Base-by-base conservation (phyloP, 2,797 vertebrate genomes). In the Picus viridis region DNA sequence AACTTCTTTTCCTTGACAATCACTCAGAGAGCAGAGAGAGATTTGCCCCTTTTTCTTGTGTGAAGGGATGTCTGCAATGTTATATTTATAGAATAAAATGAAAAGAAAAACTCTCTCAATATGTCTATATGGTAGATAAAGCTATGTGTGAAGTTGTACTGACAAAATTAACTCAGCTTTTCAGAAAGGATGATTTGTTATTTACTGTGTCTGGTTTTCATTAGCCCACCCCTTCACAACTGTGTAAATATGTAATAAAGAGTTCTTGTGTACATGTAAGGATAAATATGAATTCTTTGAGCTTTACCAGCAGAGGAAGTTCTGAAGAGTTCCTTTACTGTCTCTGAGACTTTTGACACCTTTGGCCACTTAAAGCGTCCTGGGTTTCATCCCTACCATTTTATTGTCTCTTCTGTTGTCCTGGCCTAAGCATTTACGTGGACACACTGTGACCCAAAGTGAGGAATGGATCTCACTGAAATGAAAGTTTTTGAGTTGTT, bases 41-140 rank as follows among this genome's bases (percentile, higher is more conserved):
- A 65, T 15, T 16, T 18, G 5, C 12, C 12, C 12, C 11, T 6
- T 10, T 7, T 56, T 45, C 32, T 27, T 41, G 22, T 1, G 0
- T 36, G 23, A 85, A 71, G 29, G 24, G 59, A 77, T 34, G 76
- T 51, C 67, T 86, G 30, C 3, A 0, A 49, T 30, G 9, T 62
- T 41, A 36, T 39, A 75, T 69, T 87, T 93, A 67, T 72, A 80
- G 72, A 64, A 65, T 18, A 36, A 78, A 78, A 12, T 15, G 22
- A 36, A 86, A 75, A 69, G 26, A 61, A 69, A 82, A 73, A 56
- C 26, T 0, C 9, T 62, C 62, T 69, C 19, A 3, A 16, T 30
- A 45, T 19, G 23, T 10, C 24, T 10, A 4, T 22, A 9, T 59
- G 45, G 19, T 27, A 78, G 71, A 72, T 45, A 72, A 57, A 91